Percentiles rank a stretch among this genome's conserved stretches.
These are phyloP conservation scores for Desmophyllum pertusum DNA, from an alignment of 92 coral and sea anemone species.

Conservation along the genomic window DNA sequence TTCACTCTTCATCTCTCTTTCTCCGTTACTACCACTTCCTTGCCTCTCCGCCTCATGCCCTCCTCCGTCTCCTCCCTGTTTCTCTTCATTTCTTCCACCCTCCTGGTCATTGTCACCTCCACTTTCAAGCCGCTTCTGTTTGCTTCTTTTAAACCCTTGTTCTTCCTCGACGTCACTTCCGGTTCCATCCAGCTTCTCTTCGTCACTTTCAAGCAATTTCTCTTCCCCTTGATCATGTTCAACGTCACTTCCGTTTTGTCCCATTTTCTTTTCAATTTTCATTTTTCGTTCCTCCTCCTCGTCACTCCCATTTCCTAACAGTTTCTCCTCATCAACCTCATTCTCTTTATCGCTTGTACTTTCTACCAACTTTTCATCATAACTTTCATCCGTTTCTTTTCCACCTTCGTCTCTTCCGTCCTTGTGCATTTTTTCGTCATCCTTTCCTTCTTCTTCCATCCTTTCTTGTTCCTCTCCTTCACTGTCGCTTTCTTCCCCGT, in stretches of 20 bases:
- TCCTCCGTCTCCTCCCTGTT: not conserved
- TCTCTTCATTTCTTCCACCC: not conserved
- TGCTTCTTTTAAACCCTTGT: not conserved
- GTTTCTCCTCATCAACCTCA: constrained; percentile 2
- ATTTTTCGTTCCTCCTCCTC: not conserved
- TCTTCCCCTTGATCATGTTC: not conserved
- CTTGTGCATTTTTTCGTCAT: not conserved
- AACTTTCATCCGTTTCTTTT: not conserved
- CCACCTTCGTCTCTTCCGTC: not conserved
- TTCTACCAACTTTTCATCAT: not conserved
- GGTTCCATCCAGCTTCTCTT: too few relatives aligned
- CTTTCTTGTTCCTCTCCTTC: constrained; percentile 10
- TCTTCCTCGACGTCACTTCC: too few relatives aligned
- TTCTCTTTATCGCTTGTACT: constrained; percentile 6
- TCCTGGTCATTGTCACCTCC: not conserved
- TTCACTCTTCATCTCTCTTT: constrained; percentile 5
- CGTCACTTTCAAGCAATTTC: not conserved
- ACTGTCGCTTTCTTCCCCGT: constrained; percentile 16
- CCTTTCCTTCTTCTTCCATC: not conserved
- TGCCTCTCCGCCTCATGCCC: not conserved
- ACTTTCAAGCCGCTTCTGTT: not conserved
- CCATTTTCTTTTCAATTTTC: not conserved
- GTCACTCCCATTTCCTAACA: constrained; percentile 14
- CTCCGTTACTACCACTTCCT: constrained; percentile 16
- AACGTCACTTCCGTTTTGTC: not conserved